These are phyloP conservation scores for Drosophila longiperda DNA, from an alignment of 2,888 invertebrate species.

Conservation along the genomic window DNA sequence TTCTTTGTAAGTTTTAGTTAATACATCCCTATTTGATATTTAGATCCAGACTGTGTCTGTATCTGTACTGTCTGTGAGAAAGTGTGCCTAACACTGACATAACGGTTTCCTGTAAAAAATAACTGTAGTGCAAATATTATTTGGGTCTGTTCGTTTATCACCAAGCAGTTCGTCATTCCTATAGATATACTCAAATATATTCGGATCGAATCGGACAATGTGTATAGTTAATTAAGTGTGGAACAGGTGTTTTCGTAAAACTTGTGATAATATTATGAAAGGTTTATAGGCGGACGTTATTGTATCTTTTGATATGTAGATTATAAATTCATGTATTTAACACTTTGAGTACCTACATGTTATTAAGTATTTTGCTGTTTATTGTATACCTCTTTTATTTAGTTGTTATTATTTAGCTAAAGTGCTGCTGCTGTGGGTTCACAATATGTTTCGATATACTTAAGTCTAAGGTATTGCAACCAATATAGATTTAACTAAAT, in stretches of 20 bases:
- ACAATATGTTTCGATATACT: slow-evolving; percentile 11
- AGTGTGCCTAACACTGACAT: not conserved
- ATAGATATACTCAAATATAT: not conserved
- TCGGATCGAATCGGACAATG: slow-evolving; percentile 26
- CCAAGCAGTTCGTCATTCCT: not conserved
- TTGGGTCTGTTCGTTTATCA: not conserved
- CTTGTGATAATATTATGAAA: slow-evolving; percentile 12
- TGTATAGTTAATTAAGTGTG: slow-evolving; percentile 10
- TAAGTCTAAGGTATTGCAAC: slow-evolving; percentile 18
- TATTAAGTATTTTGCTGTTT: slow-evolving; percentile 21
- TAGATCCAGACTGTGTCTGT: not conserved
- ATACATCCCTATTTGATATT: slow-evolving; percentile 3
- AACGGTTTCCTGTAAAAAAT: slow-evolving; percentile 12
- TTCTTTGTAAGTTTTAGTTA: slow-evolving; percentile 37
- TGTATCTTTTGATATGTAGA: slow-evolving; percentile 48
- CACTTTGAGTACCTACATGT: slow-evolving; percentile 33
- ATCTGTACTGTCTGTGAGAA: not conserved
- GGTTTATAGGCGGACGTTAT: slow-evolving; percentile 43
- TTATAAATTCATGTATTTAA: slow-evolving; percentile 26
- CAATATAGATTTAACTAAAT: slow-evolving; percentile 18
- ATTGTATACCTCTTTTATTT: slow-evolving; percentile 6
- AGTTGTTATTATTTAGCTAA: slow-evolving; percentile 11
- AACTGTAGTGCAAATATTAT: slow-evolving; percentile 12
- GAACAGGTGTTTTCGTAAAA: slow-evolving; percentile 25
- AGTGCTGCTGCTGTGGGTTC: slow-evolving; percentile 28